Base-by-base conservation (phyloP, 2,113 vertebrate species). In the Stegastes partitus region DNA sequence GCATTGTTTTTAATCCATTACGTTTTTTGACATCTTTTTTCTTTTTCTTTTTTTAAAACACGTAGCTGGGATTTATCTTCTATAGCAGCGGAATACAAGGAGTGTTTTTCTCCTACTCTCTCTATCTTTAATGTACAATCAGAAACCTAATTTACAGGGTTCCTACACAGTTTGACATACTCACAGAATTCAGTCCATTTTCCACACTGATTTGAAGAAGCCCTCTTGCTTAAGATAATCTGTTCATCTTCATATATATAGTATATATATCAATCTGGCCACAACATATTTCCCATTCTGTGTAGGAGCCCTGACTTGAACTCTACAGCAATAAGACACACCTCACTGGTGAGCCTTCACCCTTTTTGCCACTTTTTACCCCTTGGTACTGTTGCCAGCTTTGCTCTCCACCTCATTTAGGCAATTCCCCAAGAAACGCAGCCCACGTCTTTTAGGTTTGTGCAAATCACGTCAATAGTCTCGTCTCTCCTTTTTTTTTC, bases 61-160 rank as follows among this genome's bases (percentile, higher is more conserved):
- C 92, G 91, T 94, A 93, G 96, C 95, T 94, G 96, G 96, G 95
- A 95, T 96, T 96, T 94, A 94, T 90, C 79, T 85, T 95, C 93
- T 95, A 96, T 97, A 98, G 98, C 97, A 98, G 97, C 97, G 94
- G 95, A 95, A 95, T 92, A 95, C 87, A 95, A 94, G 81, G 94
- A 95, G 95, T 96, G 94, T 94, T 82, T 92, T 68, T 80, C 91
- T 94, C 95, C 55, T 64, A 66, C 92, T 89, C 89, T 89, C 89
- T 88, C 87, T 83, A 53, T 85, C 77, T n/a, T 25, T 89, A 91
- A 91, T 93, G 88, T 87, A 95, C 94, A 96, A 96, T 96, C 95
- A 95, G 75, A 95, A 93, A 95, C 94, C 95, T 94, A 93, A 72
- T 82, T 16, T 3, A 18, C 59, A 84, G 80, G 73, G 79, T 64